Conservation (phyloP, 2,113 vertebrate species). For the Hippoglossus stenolepis region DNA sequence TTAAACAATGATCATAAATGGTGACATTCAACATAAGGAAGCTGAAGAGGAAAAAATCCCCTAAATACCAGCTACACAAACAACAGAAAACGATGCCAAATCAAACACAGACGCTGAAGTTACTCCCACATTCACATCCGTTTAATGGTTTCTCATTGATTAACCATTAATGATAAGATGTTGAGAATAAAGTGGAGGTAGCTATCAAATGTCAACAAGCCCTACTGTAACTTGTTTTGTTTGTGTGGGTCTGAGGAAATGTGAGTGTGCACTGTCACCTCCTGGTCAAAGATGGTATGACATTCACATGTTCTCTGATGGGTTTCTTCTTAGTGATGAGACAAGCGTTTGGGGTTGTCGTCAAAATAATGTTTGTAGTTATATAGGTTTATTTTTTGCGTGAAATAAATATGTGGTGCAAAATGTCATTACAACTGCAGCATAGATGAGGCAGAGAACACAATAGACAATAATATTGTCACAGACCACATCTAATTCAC, state of each 20-base stretch:
- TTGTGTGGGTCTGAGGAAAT: neutral
- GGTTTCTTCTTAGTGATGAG: neutral
- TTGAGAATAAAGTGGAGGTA: neutral
- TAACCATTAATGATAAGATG: neutral
- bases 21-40: slow-evolving; percentile 33
- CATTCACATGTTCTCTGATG: neutral
- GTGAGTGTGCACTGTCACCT: slow-evolving; percentile 35
- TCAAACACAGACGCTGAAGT: neutral
- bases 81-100: neutral
- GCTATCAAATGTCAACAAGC: slow-evolving; percentile 15
- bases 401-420: neutral
- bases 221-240: neutral
- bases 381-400: neutral
- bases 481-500: too few relatives aligned
- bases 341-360: neutral
- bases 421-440: neutral
- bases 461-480: too few relatives aligned
- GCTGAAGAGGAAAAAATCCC: slow-evolving; percentile 46
- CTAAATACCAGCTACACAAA: neutral
- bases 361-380: neutral
- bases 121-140: neutral
- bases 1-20: slow-evolving; percentile 7
- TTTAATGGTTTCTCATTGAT: slow-evolving; percentile 17
- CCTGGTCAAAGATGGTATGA: slow-evolving; percentile 8
- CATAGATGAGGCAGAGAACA: neutral